These are phyloP conservation scores for Sternotherus odoratus DNA, from an alignment of 2,797 vertebrate genomes.

Conservation along the genomic window DNA sequence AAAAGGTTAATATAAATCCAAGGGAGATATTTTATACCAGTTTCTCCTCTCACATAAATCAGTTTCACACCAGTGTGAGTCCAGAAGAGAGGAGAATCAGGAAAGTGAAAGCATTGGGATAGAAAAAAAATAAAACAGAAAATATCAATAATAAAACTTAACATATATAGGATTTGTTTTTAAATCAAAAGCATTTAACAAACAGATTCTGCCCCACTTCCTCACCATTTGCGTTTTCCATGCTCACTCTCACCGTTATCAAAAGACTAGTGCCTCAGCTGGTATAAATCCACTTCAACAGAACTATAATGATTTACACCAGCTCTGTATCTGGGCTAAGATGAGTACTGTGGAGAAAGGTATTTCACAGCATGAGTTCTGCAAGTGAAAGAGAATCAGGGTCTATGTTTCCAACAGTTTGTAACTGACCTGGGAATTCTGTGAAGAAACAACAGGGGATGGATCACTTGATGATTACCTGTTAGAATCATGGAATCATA, in stretches of 20 bases:
- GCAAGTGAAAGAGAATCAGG: neutral
- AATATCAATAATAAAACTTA: neutral
- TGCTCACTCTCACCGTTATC: neutral
- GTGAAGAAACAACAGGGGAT: no score
- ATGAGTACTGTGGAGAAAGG: neutral
- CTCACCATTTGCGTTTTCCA: neutral
- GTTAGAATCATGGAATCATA: no score
- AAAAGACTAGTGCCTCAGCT: neutral
- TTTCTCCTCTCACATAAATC: neutral
- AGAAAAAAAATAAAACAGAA: neutral
- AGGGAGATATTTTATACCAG: neutral
- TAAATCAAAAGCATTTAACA: neutral
- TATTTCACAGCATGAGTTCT: neutral
- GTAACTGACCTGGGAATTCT: neutral
- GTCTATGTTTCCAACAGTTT: neutral
- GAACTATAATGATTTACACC: neutral
- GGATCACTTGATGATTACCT: no score
- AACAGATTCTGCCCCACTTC: neutral
- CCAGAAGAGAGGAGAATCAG: neutral
- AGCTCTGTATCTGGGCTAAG: neutral
- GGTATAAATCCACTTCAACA: neutral
- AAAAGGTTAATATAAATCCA: neutral
- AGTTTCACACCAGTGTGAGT: neutral
- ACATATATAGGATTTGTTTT: neutral
- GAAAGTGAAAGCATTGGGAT: rapidly evolving